Conservation (phyloP, 2,888 invertebrate species). For the Leptothorax acervorum region DNA sequence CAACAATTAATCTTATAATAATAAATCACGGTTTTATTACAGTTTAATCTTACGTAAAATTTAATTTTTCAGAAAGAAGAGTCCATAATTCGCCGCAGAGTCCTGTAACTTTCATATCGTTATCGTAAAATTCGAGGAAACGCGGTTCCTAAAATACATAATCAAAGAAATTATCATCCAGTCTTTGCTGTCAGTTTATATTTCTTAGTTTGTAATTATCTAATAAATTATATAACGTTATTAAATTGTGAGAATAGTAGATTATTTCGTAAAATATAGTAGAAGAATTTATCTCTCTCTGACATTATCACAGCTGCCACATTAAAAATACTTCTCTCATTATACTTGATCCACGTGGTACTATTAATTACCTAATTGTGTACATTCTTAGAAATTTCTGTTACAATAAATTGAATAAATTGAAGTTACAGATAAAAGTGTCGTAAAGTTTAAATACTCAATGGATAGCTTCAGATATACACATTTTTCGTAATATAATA, state of each 20-base stretch:
- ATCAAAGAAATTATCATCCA: neutral
- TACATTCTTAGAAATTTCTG: neutral
- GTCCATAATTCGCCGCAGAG: conserved; percentile 69
- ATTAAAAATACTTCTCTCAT: neutral
- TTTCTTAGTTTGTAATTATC: neutral
- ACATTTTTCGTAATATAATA: neutral
- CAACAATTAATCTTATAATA: neutral
- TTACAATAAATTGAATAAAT: conserved; percentile 15
- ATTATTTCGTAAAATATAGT: neutral
- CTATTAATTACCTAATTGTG: neutral
- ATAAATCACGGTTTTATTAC: neutral
- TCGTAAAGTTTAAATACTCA: neutral
- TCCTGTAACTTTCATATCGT: conserved; percentile 63
- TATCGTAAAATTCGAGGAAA: conserved; percentile 40
- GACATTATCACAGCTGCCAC: neutral
- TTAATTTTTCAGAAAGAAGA: conserved; percentile 63
- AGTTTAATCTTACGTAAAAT: conserved; percentile 69
- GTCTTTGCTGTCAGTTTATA: neutral
- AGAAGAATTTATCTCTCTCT: neutral
- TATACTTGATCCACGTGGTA: neutral
- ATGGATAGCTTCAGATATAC: neutral
- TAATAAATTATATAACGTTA: too few species aligned
- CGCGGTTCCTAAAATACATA: conserved; percentile 41
- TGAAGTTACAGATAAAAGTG: neutral
- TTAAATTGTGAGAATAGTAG: too few species aligned